Base-by-base conservation (phyloP, 2,888 invertebrate species). In the Eurytoma californica region DNA sequence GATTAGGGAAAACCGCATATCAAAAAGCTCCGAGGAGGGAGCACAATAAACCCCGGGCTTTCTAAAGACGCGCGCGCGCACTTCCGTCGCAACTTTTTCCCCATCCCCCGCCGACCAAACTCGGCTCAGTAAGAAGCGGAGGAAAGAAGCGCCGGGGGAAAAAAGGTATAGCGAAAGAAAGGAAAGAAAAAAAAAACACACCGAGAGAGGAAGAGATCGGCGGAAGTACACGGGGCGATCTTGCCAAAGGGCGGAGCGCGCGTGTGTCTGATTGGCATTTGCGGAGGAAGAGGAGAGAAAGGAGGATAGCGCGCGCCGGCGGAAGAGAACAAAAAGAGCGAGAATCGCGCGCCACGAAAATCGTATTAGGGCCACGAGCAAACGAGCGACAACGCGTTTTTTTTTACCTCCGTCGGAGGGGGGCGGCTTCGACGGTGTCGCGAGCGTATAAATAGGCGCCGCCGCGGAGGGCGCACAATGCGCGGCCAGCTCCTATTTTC, bases 401-500 rank as follows among this genome's bases (percentile, higher is more conserved):
- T 39, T 9, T 9, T 39, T 9, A 7, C 49, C 2, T 57, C n/a
- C 3, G 16, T 9, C 16, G 14, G 53, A 12, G 20, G 57, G 47
- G n/a, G 63, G 60, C 24, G n/a, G 57, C 13, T 30, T 53, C 51
- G 58, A 49, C 65, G 24, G 20, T 20, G 53, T n/a, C 57, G 63
- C 47, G 28, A 24, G 58, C 65, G 74, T 61, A 61, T 63, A 65
- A 69, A 79, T 79, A 78, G 72, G 66, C 51, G 24, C 20, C 14
- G 60, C 3, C 28, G 20, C 28, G 3, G 58, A 66, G 39, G 30
- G 14, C 12, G 53, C 14, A 72, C 68, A 87, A 87, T 86, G 85
- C 86, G 77, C 82, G 85, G 82, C 80, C 84, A 84, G 82, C 85
- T 87, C 87, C 89, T 89, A 89, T 89, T 89, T 89, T 88, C 88